Evolutionary conservation across 2,797 vertebrate species (phyloP).

Genomic region (Pogoniulus pusillus): DNA sequence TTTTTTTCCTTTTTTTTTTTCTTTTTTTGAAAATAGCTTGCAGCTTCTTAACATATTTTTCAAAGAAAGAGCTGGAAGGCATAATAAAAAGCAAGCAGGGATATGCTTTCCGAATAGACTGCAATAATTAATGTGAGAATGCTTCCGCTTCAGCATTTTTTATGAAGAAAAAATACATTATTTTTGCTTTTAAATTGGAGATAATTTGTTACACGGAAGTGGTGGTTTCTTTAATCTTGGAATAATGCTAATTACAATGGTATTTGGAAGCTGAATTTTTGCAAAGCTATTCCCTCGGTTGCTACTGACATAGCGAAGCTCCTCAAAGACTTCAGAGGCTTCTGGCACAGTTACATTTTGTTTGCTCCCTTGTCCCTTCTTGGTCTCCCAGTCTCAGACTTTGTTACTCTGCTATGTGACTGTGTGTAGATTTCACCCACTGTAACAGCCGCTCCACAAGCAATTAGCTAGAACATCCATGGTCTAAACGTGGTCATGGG

Average conservation of each 20-base stretch:
- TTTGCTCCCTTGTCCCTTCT: neutral
- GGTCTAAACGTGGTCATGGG: neutral
- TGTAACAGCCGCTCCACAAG: neutral
- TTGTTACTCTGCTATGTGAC: slow-evolving; percentile 16
- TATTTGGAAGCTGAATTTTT: slow-evolving; percentile 72
- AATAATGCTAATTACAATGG: slow-evolving; percentile 79
- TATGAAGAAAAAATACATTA: slow-evolving; percentile 79
- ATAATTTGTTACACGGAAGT: slow-evolving; percentile 81
- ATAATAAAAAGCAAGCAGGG: slow-evolving; percentile 83
- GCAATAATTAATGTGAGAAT: slow-evolving; percentile 84
- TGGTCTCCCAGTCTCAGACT: slow-evolving; percentile 33
- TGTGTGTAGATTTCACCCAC: neutral
- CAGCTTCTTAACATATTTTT: slow-evolving; percentile 80
- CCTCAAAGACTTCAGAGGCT: slow-evolving; percentile 50
- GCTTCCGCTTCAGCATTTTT: slow-evolving; percentile 78
- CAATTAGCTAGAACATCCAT: neutral
- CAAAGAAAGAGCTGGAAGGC: slow-evolving; percentile 81
- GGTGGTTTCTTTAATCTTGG: slow-evolving; percentile 81
- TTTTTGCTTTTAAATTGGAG: slow-evolving; percentile 82
- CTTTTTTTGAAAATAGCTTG: slow-evolving; percentile 79
- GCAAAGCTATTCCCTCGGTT: slow-evolving; percentile 70
- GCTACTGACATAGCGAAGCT: slow-evolving; percentile 63
- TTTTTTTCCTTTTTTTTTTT: slow-evolving; percentile 74
- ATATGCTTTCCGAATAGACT: slow-evolving; percentile 79
- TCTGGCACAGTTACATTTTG: neutral